Base-by-base conservation (phyloP, 2,888 invertebrate genomes). In the Eueremaeus valkanovi region DNA sequence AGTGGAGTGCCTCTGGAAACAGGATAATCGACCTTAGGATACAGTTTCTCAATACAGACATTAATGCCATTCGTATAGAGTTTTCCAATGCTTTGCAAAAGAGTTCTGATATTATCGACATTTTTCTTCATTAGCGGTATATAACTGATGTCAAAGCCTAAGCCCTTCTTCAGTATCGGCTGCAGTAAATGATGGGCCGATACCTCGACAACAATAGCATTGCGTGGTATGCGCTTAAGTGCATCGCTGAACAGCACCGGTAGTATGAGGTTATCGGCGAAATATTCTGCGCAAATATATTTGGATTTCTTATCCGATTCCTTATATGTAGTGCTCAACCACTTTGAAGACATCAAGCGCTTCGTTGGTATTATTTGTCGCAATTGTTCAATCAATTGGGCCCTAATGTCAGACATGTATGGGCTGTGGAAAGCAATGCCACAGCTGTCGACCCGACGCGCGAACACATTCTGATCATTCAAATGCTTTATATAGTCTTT, bases 311-410 rank as follows among this genome's bases (percentile, higher is more conserved):
- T 78, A 87, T 87, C 95, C 95, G 87, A 85, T 84, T 92, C 90
- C 0, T 96, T 93, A 81, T 98, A 91, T 73, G 96, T 96, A 29
- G 95, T 92, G 77, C 95, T 94, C 75, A 98, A 87, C 98, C 98
- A 99, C 80, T 90, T 89, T 0, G 87, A 79, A 0, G 91, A 88
- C 79, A 98, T 88, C 78, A 89, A 89, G 83, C 90, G 91, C 1
- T 86, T 87, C 0, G 90, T 88, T 81, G 96, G 92, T 75, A 95
- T 87, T 81, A 88, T 88, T 81, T 92, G 89, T 89, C 80, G 88
- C 87, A 76, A 89, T 88, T 81, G 95, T 86, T 84, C 88, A 89
- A 31, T 93, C 92, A 73, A 91, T 93, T 49, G 92, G 93, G 40
- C 89, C 87, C 2, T 91, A 90, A 36, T 58, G 18, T 13, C 16